A percentile compares a stretch with the other conserved stretches of the same genome.
Conservation (phyloP, 2,888 invertebrate species). For the Cheilosia variabilis region DNA sequence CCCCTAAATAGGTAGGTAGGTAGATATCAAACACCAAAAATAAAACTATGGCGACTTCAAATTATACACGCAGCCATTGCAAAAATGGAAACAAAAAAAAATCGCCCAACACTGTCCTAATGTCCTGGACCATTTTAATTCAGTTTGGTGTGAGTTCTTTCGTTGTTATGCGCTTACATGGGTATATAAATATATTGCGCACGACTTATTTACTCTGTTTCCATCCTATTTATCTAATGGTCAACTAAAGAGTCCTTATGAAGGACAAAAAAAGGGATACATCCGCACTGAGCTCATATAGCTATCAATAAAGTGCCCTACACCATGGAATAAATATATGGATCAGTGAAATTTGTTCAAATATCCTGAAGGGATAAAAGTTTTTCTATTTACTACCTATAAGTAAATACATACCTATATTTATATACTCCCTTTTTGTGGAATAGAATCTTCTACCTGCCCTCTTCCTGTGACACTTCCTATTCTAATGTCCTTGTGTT, state of each 20-base stretch:
- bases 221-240: conserved; percentile 61
- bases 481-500: conserved; percentile 37
- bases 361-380: conserved; percentile 68
- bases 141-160: conserved; percentile 40
- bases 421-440: conserved; percentile 2
- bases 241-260: conserved; percentile 69
- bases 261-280: conserved; percentile 46
- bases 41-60: conserved; percentile 49
- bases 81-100: conserved; percentile 14
- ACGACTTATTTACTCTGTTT: conserved; percentile 51
- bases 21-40: conserved; percentile 46
- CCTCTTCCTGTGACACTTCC: conserved; percentile 15
- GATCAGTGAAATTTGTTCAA: conserved; percentile 74
- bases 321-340: conserved; percentile 50
- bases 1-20: conserved; percentile 15
- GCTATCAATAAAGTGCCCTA: conserved; percentile 54
- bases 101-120: conserved; percentile 49
- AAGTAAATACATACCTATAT: conserved; percentile 7
- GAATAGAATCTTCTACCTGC: conserved; percentile 50
- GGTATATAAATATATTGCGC: not conserved
- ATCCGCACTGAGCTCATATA: not conserved
- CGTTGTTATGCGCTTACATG: not conserved
- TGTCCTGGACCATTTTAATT: conserved; percentile 73
- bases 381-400: conserved; percentile 36
- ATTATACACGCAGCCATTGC: conserved; percentile 16